phyloP scores from a whole-genome alignment of 1,140 invertebrate genomes.

The Zaprionus capensis region DNA sequence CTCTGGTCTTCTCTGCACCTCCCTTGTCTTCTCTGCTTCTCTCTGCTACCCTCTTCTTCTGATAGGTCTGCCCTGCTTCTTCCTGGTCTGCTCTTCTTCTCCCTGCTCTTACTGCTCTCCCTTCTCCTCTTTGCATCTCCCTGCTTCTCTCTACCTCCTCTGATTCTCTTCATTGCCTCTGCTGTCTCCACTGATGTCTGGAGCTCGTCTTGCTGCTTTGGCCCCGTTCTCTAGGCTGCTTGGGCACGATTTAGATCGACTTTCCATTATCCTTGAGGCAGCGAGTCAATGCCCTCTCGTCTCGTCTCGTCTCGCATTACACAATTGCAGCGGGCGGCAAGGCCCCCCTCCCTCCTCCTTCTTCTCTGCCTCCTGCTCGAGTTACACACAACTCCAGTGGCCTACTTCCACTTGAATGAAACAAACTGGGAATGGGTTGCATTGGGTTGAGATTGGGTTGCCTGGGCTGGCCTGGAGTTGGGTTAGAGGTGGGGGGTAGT shows the following conservation, averaged over 20 bases:
- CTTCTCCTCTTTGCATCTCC: neutral
- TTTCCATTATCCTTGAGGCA: slow-evolving; percentile 71
- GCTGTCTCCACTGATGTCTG: neutral
- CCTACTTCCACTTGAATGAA: slow-evolving; percentile 79
- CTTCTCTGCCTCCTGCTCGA: slow-evolving; percentile 36
- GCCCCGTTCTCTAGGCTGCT: neutral
- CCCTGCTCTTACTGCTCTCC: neutral
- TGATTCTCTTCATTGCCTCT: too few relatives aligned
- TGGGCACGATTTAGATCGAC: slow-evolving; percentile 18
- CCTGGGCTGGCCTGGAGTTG: neutral
- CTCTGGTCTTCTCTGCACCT: neutral
- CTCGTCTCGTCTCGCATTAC: slow-evolving; percentile 66
- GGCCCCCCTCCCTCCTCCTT: slow-evolving; percentile 32
- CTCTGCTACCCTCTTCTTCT: neutral
- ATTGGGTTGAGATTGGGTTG: neutral
- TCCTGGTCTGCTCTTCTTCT: too few relatives aligned
- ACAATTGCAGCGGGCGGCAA: slow-evolving; percentile 60
- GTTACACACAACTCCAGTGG: slow-evolving; percentile 78
- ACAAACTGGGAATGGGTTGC: slow-evolving; percentile 30
- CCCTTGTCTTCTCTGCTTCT: neutral
- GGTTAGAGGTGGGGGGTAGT: neutral
- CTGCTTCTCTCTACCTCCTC: neutral
- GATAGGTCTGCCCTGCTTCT: too few relatives aligned
- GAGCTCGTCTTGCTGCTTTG: slow-evolving; percentile 1
- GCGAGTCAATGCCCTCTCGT: slow-evolving; percentile 68